A percentile compares a stretch with the other conserved stretches of the same genome.
Conservation (phyloP, 2,113 vertebrate genomes). For the Pterocles gutturalis region DNA sequence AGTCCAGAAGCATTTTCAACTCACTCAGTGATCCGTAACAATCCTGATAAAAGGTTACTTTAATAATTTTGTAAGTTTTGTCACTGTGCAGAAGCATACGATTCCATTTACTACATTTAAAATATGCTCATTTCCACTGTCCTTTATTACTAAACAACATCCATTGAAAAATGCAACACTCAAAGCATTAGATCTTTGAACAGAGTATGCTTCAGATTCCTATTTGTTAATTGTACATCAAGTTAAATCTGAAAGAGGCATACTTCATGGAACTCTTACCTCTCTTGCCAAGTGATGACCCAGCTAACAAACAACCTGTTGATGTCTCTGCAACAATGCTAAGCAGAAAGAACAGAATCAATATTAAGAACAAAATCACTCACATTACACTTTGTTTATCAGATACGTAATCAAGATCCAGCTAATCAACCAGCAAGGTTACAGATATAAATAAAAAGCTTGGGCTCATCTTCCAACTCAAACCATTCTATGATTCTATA, state of each 20-base stretch:
- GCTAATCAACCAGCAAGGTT: background rate
- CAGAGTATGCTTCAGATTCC: background rate
- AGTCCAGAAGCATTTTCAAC: background rate
- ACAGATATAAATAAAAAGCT: background rate
- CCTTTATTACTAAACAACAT: background rate
- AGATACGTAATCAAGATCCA: background rate
- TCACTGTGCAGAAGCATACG: background rate
- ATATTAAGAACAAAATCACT: background rate
- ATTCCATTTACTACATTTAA: background rate
- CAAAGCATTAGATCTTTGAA: background rate
- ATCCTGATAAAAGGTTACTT: background rate
- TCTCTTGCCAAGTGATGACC: conserved; percentile 94
- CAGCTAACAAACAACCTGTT: conserved; percentile 93
- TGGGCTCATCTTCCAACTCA: background rate
- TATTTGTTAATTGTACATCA: background rate
- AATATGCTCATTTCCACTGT: background rate
- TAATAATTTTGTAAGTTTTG: background rate
- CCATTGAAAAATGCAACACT: background rate
- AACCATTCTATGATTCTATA: too few species aligned
- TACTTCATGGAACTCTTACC: conserved; percentile 76
- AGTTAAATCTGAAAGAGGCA: background rate
- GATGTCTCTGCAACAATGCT: conserved; percentile 94
- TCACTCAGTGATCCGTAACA: background rate
- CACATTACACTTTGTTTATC: background rate
- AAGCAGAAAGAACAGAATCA: background rate